Base-by-base conservation (phyloP, 2,113 vertebrate species). In the Empidonax alnorum region DNA sequence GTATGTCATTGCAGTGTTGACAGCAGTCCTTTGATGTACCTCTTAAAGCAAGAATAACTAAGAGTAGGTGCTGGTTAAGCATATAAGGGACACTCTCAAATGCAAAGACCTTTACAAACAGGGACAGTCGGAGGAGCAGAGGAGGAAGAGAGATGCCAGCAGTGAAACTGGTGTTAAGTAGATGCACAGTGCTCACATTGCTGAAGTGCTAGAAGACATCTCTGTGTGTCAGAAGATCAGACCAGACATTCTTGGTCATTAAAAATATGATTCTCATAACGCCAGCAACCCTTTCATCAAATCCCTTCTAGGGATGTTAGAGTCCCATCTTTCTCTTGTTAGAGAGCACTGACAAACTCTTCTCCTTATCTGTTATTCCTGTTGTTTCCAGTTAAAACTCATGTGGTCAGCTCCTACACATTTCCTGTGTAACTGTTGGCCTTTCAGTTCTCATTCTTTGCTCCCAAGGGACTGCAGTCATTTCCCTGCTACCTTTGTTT, bases 211-310 rank as follows among this genome's bases (percentile, higher is more conserved):
- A 37, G 33, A 62, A 68, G 41, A 37, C 2, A 4, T 42, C 7
- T 39, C 13, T 68, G n/a, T n/a, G 21, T 13, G 74, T 42, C 12
- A 19, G 27, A 47, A 77, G 7, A 74, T 2, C 22, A 58, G 28
- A 41, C 4, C 6, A 74, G 14, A 59, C 10, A 52, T 23, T 44
- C 12, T 39, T 35, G 7, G 6, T 14, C 61, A 63, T 7, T 17
- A 82, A 59, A 11, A 1, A 13, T 28, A 22, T 1, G 0, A 28
- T 59, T 74, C 27, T 66, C 12, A 11, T 8, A 24, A 25, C 5
- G 3, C 3, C 23, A 73, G 14, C 3, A 68, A 18, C 35, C 50
- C 65, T 5, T 8, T 33, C 35, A 65, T 7, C 15, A 80, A 31
- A 8, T 27, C 4, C 7, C 46, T 46, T 79, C 3, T 56, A 63